phyloP scores from a whole-genome alignment of 1,140 invertebrate species.

The Ptiloglossa arizonensis region DNA sequence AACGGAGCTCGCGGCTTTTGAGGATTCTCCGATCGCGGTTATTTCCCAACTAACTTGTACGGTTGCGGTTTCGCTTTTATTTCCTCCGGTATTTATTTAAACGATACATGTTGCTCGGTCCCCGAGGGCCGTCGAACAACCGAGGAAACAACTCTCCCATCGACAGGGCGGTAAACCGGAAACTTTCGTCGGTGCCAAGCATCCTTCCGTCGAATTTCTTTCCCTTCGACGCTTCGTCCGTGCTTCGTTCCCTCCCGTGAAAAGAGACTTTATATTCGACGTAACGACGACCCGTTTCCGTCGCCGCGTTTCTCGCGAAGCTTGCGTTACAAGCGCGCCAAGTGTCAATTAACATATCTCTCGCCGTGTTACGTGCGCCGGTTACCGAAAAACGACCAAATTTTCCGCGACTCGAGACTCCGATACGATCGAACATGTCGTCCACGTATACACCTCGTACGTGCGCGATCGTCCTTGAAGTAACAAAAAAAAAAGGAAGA shows the following conservation, averaged over 20 bases:
- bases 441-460: slow-evolving; percentile 1
- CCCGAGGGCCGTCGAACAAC: too few relatives aligned
- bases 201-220: not conserved
- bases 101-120: too few relatives aligned
- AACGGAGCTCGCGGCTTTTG: not conserved
- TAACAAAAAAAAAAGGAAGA: not conserved
- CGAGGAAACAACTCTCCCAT: too few relatives aligned
- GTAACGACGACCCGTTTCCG: slow-evolving; percentile 25
- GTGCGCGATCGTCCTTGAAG: not conserved
- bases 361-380: too few relatives aligned
- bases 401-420: not conserved
- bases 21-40: not conserved
- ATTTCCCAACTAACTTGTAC: not conserved
- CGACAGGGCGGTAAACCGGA: too few relatives aligned
- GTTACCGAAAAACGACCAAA: not conserved
- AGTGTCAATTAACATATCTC: slow-evolving; percentile 21
- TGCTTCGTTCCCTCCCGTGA: slow-evolving; percentile 1
- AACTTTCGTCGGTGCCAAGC: slow-evolving; percentile 9
- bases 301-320: too few relatives aligned
- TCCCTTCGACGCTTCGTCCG: not conserved
- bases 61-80: too few relatives aligned
- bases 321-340: not conserved
- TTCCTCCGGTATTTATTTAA: too few relatives aligned
- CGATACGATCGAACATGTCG: not conserved
- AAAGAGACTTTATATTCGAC: not conserved